Conservation (phyloP, 1,140 invertebrate genomes). For the Magallana angulata region DNA sequence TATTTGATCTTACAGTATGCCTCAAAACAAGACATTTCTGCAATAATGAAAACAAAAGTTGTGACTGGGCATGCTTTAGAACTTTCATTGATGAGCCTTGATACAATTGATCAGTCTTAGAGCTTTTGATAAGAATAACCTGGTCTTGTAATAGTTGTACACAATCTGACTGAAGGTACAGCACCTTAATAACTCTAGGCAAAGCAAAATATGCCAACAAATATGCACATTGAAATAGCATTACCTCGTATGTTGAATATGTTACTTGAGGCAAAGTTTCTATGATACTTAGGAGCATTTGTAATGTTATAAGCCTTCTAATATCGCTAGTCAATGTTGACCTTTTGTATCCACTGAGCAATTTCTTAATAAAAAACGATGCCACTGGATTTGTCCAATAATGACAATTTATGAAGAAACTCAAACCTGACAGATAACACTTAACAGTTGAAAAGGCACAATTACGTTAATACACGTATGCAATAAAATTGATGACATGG, state of each 20-base stretch:
- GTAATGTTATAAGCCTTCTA: neutral
- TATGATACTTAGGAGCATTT: neutral
- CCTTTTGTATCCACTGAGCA: neutral
- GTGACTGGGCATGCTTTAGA: neutral
- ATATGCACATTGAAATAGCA: neutral
- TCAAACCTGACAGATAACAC: slow-evolving; percentile 42
- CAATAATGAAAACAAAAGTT: neutral
- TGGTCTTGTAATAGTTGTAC: neutral
- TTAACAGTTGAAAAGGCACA: slow-evolving; percentile 29
- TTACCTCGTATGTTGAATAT: neutral
- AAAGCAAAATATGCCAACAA: neutral
- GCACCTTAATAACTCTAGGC: neutral
- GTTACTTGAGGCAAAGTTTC: neutral
- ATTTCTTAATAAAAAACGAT: slow-evolving; percentile 32
- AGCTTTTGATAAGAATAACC: neutral
- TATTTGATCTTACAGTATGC: no score
- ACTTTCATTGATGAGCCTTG: neutral
- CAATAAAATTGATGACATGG: neutral
- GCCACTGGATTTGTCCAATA: neutral
- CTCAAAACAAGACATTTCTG: neutral
- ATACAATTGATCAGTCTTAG: neutral
- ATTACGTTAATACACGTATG: neutral
- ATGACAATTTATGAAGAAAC: slow-evolving; percentile 26
- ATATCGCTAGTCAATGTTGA: neutral
- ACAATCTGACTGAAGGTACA: neutral